phyloP scores from a whole-genome alignment of 2,888 invertebrate genomes.

The Amphimallon solstitiale region DNA sequence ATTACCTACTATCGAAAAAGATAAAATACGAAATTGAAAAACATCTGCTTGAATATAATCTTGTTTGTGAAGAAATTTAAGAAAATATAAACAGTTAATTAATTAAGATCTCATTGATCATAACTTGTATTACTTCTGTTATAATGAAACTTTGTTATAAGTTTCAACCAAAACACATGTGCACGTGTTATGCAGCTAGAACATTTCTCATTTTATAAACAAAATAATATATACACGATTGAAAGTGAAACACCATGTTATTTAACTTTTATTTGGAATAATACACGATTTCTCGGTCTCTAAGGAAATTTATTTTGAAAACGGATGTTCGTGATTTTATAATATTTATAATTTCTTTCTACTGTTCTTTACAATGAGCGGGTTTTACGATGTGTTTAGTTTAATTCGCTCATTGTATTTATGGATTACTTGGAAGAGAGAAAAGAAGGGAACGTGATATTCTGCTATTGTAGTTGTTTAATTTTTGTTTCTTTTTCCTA shows the following conservation, averaged over 20 bases:
- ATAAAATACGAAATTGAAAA: too few species aligned
- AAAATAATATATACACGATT: background rate
- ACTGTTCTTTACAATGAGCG: background rate
- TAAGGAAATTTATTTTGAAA: constrained; percentile 7
- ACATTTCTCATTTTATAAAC: background rate
- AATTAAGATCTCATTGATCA: too few species aligned
- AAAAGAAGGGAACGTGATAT: constrained; percentile 13
- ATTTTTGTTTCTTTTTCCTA: background rate
- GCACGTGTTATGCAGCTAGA: constrained; percentile 3
- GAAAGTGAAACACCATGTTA: constrained; percentile 1
- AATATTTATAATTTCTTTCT: constrained; percentile 2
- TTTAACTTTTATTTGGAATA: background rate
- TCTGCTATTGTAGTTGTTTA: constrained; percentile 7
- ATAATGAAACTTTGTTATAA: too few species aligned
- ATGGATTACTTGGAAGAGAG: constrained; percentile 7
- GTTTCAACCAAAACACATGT: background rate
- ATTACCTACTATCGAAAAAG: too few species aligned
- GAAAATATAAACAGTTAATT: too few species aligned
- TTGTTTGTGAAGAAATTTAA: too few species aligned
- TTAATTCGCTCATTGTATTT: constrained; percentile 4
- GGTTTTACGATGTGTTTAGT: background rate
- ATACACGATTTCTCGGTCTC: constrained; percentile 20
- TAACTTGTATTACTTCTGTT: too few species aligned
- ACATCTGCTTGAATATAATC: too few species aligned
- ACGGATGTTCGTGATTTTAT: background rate